These are phyloP conservation scores for Gymnoscopelus microlampas DNA, from an alignment of 2,797 vertebrate genomes.

Conservation along the genomic window DNA sequence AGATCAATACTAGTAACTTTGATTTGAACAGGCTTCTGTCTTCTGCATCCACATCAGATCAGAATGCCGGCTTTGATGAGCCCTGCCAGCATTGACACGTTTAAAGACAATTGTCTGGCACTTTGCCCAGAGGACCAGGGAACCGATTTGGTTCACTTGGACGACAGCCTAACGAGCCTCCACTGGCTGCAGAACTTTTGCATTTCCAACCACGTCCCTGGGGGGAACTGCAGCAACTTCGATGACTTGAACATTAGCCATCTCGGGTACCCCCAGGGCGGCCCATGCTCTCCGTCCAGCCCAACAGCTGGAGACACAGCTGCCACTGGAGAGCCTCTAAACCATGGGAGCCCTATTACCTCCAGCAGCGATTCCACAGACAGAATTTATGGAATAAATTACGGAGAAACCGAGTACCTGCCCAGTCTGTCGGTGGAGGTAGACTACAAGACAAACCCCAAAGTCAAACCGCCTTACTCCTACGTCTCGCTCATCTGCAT, in stretches of 20 bases:
- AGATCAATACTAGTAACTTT: no score
- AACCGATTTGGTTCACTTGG: conserved; percentile 70
- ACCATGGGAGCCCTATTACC: conserved; percentile 78
- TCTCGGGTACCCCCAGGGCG: conserved; percentile 65
- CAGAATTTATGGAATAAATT: no score
- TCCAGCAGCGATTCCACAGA: conserved; percentile 73
- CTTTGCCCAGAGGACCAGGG: conserved; percentile 71
- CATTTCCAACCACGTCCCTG: conserved; percentile 82
- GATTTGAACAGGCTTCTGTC: no score
- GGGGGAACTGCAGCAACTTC: conserved; percentile 73
- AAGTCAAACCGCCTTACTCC: conserved; percentile 87
- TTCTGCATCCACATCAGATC: conserved; percentile 14
- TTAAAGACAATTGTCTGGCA: conserved; percentile 79
- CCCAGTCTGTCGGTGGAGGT: conserved; percentile 74
- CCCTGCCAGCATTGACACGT: conserved; percentile 78
- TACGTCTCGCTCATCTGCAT: conserved; percentile 90
- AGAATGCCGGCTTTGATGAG: conserved; percentile 86
- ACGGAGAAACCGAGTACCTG: conserved; percentile 32
- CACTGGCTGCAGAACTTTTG: conserved; percentile 92
- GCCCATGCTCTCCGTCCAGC: conserved; percentile 83
- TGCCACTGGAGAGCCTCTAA: conserved; percentile 79
- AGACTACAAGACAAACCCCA: conserved; percentile 85
- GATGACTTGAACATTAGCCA: conserved; percentile 64
- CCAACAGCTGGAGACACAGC: conserved; percentile 86
- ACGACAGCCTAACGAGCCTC: conserved; percentile 89